A percentile compares a stretch with the other conserved stretches of the same genome.
Conservation (phyloP, 1,140 invertebrate species). For the Phocides pigmalion region DNA sequence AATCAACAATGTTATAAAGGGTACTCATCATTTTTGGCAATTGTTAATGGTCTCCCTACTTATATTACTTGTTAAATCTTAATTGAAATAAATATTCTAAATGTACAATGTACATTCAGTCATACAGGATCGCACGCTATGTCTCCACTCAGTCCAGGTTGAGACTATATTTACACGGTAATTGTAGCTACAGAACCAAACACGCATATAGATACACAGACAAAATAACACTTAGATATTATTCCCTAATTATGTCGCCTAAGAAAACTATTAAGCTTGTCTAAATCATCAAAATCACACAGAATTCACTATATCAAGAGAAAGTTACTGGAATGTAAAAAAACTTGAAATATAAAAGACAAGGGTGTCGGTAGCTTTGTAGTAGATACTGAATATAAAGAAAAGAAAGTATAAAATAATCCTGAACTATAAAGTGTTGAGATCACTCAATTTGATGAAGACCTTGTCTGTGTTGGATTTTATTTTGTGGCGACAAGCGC, state of each 20-base stretch:
- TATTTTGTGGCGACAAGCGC: slow-evolving; percentile 17
- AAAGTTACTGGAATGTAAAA: slow-evolving; percentile 77
- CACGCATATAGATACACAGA: slow-evolving; percentile 63
- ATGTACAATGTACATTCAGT: slow-evolving; percentile 65
- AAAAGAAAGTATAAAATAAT: slow-evolving; percentile 41
- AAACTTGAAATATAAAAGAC: slow-evolving; percentile 55
- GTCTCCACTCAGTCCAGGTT: slow-evolving; percentile 53
- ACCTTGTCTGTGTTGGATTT: slow-evolving; percentile 36
- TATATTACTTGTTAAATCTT: slow-evolving; percentile 71
- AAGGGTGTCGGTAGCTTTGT: slow-evolving; percentile 44
- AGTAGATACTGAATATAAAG: slow-evolving; percentile 47
- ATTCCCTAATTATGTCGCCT: slow-evolving; percentile 64
- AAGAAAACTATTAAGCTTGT: slow-evolving; percentile 57
- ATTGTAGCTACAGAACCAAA: slow-evolving; percentile 63
- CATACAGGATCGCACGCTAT: slow-evolving; percentile 54
- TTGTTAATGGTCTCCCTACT: slow-evolving; percentile 75
- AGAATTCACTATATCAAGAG: slow-evolving; percentile 60
- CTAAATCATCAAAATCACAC: slow-evolving; percentile 64
- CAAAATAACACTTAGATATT: slow-evolving; percentile 59
- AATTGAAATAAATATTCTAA: slow-evolving; percentile 77
- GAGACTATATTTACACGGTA: slow-evolving; percentile 73
- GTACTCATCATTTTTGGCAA: slow-evolving; percentile 81
- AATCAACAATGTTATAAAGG: slow-evolving; percentile 75
- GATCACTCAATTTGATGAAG: slow-evolving; percentile 73
- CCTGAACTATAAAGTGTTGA: slow-evolving; percentile 64